Percentiles rank a stretch among this genome's conserved stretches.
Conservation (phyloP, 2,888 invertebrate genomes). For the Eilema caniola region DNA sequence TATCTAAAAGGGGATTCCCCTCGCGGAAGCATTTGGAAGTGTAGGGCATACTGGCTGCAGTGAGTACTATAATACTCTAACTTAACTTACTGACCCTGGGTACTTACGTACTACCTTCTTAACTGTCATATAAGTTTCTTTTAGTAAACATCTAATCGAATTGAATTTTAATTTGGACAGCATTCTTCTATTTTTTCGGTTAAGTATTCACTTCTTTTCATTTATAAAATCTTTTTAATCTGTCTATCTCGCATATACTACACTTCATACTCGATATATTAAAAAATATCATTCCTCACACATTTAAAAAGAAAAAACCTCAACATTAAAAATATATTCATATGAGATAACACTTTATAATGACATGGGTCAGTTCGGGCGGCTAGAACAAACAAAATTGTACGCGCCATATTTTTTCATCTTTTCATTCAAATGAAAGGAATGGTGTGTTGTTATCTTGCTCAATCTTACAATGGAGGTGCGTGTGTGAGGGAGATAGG, state of each 20-base stretch:
- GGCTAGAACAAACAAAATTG: conserved; percentile 84
- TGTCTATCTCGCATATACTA: conserved; percentile 60
- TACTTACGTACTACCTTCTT: no score
- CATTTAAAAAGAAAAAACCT: conserved; percentile 69
- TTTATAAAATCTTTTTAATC: conserved; percentile 24
- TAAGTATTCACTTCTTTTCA: background rate
- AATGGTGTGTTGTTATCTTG: conserved; percentile 46
- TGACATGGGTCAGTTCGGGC: conserved; percentile 83
- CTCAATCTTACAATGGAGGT: conserved; percentile 21
- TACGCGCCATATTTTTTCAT: conserved; percentile 60
- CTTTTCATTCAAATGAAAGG: conserved; percentile 60
- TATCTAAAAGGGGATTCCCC: no score
- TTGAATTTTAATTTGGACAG: no score
- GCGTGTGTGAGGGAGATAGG: conserved; percentile 56
- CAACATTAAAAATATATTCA: conserved; percentile 82
- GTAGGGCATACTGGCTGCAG: no score
- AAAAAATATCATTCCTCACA: conserved; percentile 84
- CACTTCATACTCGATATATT: conserved; percentile 74
- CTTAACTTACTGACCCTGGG: no score
- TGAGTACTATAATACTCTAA: no score
- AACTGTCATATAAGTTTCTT: no score
- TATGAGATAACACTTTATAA: conserved; percentile 84
- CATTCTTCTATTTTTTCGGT: background rate
- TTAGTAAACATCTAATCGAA: no score
- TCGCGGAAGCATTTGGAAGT: no score